A percentile compares a stretch with the other conserved stretches of the same genome.
These are phyloP conservation scores for Ageneiosus marmoratus DNA, from an alignment of 2,113 vertebrate genomes.

Conservation along the genomic window DNA sequence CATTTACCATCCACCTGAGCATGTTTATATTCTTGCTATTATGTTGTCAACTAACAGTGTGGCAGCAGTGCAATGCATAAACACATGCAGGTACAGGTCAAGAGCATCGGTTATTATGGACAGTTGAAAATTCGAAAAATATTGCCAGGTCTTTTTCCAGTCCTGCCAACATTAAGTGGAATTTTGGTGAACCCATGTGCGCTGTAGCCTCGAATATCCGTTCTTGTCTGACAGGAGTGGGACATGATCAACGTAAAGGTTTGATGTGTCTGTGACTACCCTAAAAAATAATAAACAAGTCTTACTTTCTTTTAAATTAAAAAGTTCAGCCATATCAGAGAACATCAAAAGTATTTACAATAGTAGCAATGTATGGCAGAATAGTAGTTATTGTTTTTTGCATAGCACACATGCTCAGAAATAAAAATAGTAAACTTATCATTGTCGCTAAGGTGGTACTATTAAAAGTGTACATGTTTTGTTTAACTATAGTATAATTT, in stretches of 20 bases:
- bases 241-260: not conserved
- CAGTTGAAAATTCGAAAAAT: not conserved
- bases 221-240: not conserved
- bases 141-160: not conserved
- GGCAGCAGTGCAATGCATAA: not conserved
- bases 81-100: not conserved
- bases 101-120: not conserved
- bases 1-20: too few relatives aligned
- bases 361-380: not conserved
- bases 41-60: too few relatives aligned
- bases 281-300: not conserved
- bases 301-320: not conserved
- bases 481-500: too few relatives aligned
- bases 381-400: not conserved
- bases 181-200: not conserved
- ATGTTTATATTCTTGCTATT: too few relatives aligned
- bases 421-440: too few relatives aligned
- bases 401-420: not conserved
- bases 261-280: not conserved
- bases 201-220: not conserved
- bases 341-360: not conserved
- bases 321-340: not conserved
- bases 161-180: not conserved
- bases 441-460: too few relatives aligned
- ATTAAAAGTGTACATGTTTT: too few relatives aligned